Conservation (phyloP, 1,140 invertebrate genomes). For the Scaptomyza pallida region DNA sequence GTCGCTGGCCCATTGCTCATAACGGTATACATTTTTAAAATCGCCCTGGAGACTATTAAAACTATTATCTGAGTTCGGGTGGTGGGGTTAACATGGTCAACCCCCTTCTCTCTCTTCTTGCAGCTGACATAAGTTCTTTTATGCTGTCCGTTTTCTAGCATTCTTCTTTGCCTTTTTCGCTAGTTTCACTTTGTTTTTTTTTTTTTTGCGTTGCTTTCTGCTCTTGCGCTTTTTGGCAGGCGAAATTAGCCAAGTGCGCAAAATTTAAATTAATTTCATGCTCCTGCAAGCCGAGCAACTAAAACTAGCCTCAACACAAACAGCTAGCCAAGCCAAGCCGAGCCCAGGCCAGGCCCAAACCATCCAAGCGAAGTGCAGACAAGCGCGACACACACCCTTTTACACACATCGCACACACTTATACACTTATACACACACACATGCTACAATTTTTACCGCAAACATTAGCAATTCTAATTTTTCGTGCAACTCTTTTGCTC, state of each 20-base stretch:
- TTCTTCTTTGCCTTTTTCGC: background rate
- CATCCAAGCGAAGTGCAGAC: conserved; percentile 10
- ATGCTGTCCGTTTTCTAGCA: conserved; percentile 11
- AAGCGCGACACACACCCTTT: conserved; percentile 34
- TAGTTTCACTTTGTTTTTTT: conserved; percentile 1
- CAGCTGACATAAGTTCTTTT: conserved; percentile 30
- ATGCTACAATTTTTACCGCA: conserved; percentile 66
- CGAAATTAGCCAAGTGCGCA: conserved; percentile 74
- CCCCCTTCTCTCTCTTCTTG: background rate
- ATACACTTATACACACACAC: conserved; percentile 12
- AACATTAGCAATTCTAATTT: conserved; percentile 75
- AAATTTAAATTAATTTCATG: conserved; percentile 77
- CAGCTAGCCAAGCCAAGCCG: conserved; percentile 9
- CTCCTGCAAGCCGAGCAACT: conserved; percentile 68
- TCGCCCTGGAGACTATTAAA: conserved; percentile 69
- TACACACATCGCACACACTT: conserved; percentile 8
- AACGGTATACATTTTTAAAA: conserved; percentile 66
- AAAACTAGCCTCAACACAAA: conserved; percentile 60
- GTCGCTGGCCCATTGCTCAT: too few species aligned
- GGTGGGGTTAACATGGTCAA: conserved; percentile 17
- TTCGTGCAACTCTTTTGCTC: conserved; percentile 54
- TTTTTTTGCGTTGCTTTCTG: conserved; percentile 1
- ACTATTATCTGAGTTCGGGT: conserved; percentile 55
- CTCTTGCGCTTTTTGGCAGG: conserved; percentile 49
- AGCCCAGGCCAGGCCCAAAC: background rate